Evolutionary conservation across 2,888 invertebrate genomes (phyloP), one percentile per base, ranked within the genome.

Genomic region (Carcina quercana): DNA sequence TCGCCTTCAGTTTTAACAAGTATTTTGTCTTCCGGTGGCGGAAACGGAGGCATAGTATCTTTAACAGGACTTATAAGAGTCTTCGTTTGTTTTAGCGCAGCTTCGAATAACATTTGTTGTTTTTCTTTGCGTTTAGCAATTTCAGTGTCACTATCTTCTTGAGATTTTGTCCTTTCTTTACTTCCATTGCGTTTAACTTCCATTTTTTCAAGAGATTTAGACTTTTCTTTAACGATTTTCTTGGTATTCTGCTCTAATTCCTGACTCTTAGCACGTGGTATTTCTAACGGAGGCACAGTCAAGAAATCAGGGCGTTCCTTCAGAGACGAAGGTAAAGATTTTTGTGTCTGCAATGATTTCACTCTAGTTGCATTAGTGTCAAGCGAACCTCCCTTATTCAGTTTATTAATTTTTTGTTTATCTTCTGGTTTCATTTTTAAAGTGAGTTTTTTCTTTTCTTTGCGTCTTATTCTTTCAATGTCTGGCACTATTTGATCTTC

Each of bases 61-160:
- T 90, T 91, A 0, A 91, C 90, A 0, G 91, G 91, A 61, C 91
- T 91, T 17, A 91, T 86, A 43, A 91, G 75, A 0, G 90, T 91
- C 50, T 91, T 90, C 0, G 91, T 90, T 67, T 91, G 91, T 58
- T 91, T 90, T 55, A 91, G 87, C 2, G 91, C 91, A 3, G 89
- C 89, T 72, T 91, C 91, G 47, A 91, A 91, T 1, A 91, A 65
- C 85, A 90, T 88, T 58, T 91, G 91, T 51, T 91, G 91, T 42
- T 91, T 87, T 52, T 91, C 91, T 62, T 90, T 89, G 27, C 91
- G 86, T 59, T 91, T 91, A 1, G 88, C 89, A 28, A 87, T 87
- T 60, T 91, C 90, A 0, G 89, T 87, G 48, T 91, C 91, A 39
- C 89, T 89, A 43, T 91, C 91, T 57, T 91, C 91, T 61, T 89